Evolutionary conservation across 2,113 vertebrate species (phyloP).

Genomic region (Tympanuchus pallidicinctus): DNA sequence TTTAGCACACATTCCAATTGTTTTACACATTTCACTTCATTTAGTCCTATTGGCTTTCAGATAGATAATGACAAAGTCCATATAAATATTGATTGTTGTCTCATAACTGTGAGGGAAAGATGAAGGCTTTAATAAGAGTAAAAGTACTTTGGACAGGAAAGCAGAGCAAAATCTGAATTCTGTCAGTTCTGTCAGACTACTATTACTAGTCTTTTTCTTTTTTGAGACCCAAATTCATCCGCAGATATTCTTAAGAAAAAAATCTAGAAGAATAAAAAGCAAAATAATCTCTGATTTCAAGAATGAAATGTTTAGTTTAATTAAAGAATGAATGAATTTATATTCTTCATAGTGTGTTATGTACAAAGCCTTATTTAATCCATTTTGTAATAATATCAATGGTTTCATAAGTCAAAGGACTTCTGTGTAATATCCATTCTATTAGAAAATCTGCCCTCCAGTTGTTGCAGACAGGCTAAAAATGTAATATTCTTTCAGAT

Average conservation of each 20-base stretch:
- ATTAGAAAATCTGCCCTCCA: not conserved
- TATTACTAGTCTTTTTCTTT: not conserved
- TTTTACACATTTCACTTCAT: not conserved
- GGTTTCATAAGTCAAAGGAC: not conserved
- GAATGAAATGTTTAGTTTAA: not conserved
- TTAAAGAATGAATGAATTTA: not conserved
- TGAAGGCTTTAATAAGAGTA: not conserved
- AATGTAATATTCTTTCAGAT: constrained; percentile 19
- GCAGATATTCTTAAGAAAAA: constrained; percentile 13
- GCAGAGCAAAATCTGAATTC: not conserved
- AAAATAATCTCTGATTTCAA: not conserved
- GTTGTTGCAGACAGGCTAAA: not conserved
- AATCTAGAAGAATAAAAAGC: not conserved
- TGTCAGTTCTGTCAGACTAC: not conserved
- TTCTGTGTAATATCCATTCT: not conserved
- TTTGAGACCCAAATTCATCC: not conserved
- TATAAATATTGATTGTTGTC: not conserved
- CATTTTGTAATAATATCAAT: not conserved
- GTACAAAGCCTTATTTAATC: constrained; percentile 12
- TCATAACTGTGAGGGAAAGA: not conserved
- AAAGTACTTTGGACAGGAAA: not conserved
- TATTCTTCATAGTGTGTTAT: not conserved
- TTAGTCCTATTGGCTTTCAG: not conserved
- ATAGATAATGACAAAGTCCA: not conserved
- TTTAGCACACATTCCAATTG: not conserved